Conservation (phyloP, 1,140 invertebrate genomes). For the Ceratina australensis region DNA sequence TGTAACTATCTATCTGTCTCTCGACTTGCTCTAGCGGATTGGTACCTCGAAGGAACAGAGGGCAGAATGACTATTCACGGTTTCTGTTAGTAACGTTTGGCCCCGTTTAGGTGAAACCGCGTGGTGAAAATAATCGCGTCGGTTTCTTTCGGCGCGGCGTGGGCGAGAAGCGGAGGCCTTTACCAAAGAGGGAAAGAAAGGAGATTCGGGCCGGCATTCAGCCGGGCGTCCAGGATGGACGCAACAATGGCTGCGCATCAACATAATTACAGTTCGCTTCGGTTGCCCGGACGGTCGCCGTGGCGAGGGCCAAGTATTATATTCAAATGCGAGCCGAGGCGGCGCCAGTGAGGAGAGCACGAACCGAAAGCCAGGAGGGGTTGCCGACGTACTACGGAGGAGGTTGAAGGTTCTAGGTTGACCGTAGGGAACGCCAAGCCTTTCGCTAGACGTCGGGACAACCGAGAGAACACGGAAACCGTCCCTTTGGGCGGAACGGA, state of each 20-base stretch:
- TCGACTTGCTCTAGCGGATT: no score
- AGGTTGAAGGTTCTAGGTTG: conserved; percentile 71
- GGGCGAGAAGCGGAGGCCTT: conserved; percentile 53
- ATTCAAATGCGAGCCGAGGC: conserved; percentile 74
- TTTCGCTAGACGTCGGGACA: conserved; percentile 52
- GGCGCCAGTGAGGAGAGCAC: conserved; percentile 64
- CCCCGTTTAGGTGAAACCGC: conserved; percentile 19
- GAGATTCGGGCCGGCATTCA: conserved; percentile 58
- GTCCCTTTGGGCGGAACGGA: conserved; percentile 62
- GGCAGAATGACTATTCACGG: no score
- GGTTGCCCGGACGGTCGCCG: conserved; percentile 57
- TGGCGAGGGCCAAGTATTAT: conserved; percentile 74
- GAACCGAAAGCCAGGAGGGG: conserved; percentile 57
- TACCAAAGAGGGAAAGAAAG: conserved; percentile 53
- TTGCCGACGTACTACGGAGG: conserved; percentile 60
- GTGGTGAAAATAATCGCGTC: conserved; percentile 45
- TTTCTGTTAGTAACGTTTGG: neutral
- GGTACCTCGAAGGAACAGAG: no score
- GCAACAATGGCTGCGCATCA: conserved; percentile 73
- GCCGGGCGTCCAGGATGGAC: conserved; percentile 57
- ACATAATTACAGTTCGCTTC: conserved; percentile 77
- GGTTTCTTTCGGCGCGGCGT: conserved; percentile 54
- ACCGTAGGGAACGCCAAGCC: conserved; percentile 49
- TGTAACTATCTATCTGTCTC: neutral
- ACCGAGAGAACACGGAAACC: conserved; percentile 63